Evolutionary conservation across 2,113 vertebrate genomes (phyloP).

Genomic region (Motacilla tschutschensis): DNA sequence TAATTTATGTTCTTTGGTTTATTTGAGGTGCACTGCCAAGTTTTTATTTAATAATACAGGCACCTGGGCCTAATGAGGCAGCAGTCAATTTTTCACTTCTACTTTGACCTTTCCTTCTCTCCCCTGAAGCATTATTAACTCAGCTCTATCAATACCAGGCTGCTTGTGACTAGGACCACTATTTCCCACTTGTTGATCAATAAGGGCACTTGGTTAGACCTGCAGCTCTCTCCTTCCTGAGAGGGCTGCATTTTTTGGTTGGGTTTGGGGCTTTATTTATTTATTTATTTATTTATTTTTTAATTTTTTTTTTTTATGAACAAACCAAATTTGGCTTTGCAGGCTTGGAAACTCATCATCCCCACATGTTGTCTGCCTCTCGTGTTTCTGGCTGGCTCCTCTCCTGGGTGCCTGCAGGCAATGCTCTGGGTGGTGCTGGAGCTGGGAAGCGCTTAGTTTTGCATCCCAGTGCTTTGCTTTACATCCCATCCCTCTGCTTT

Average conservation of each 20-base stretch:
- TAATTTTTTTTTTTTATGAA: background rate
- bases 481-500: background rate
- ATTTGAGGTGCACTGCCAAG: background rate
- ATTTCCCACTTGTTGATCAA: constrained; percentile 7
- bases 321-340: background rate
- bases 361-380: background rate
- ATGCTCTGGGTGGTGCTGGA: fast-evolving
- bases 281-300: background rate
- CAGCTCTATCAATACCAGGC: background rate
- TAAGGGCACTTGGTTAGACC: background rate
- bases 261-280: background rate
- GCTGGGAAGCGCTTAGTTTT: background rate
- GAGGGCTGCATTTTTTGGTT: background rate
- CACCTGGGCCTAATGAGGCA: background rate
- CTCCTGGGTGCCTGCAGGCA: background rate
- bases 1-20: constrained; percentile 14
- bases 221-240: background rate
- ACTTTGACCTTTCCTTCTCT: constrained; percentile 6
- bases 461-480: background rate
- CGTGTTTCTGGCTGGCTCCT: background rate
- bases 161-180: background rate
- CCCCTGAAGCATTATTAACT: constrained; percentile 15
- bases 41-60: constrained; percentile 13
- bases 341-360: background rate
- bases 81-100: constrained; percentile 17